A percentile compares a stretch with the other conserved stretches of the same genome.
Evolutionary conservation across 2,888 invertebrate species (phyloP).

Genomic region (Archips xylosteana): DNA sequence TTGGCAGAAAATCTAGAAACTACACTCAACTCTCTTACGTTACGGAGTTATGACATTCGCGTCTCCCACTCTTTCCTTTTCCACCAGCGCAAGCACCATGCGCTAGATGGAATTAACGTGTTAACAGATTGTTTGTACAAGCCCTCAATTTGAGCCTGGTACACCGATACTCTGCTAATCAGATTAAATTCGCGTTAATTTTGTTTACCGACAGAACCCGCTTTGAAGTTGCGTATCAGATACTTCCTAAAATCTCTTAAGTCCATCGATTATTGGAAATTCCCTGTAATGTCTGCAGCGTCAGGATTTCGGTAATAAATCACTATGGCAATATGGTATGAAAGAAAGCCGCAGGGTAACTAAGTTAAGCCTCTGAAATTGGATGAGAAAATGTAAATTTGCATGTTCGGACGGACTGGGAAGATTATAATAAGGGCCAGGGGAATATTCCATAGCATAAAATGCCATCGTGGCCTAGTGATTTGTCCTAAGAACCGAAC

Average conservation of each 20-base stretch:
- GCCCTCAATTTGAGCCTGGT: neutral
- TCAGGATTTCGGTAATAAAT: conserved; percentile 18
- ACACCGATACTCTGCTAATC: neutral
- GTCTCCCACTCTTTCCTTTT: too few relatives aligned
- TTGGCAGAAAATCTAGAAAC: too few relatives aligned
- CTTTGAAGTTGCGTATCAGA: neutral
- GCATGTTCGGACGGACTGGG: neutral
- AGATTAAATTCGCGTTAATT: neutral
- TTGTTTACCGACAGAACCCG: conserved; percentile 6
- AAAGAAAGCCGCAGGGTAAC: neutral
- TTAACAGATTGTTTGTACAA: neutral
- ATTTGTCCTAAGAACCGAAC: too few relatives aligned
- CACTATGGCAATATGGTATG: conserved; percentile 13
- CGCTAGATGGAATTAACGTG: neutral
- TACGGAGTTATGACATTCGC: too few relatives aligned
- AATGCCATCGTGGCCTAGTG: too few relatives aligned
- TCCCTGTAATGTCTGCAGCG: conserved; percentile 3
- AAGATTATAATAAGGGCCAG: neutral
- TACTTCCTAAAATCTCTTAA: conserved; percentile 11
- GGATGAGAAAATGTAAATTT: conserved; percentile 2
- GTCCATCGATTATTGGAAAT: conserved; percentile 20
- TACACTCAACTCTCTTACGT: too few relatives aligned
- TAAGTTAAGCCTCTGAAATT: conserved; percentile 1
- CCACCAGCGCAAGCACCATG: too few relatives aligned
- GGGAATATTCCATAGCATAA: too few relatives aligned